These are phyloP conservation scores for Limenitis camilla DNA, from an alignment of 2,888 invertebrate species.

Conservation along the genomic window DNA sequence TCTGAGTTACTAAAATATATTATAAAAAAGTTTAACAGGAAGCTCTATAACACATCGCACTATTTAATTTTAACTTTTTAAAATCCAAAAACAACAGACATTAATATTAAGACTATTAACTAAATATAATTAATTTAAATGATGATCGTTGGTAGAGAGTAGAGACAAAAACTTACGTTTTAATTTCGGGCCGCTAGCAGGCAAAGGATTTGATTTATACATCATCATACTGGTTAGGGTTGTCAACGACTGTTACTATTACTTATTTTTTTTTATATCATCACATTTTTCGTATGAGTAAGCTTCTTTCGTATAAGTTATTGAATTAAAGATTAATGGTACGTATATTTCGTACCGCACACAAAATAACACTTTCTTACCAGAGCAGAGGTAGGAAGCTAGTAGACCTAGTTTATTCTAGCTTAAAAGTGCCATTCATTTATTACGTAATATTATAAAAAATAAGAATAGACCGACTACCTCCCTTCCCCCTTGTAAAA, in stretches of 20 bases:
- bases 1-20: too few species aligned
- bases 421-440: too few species aligned
- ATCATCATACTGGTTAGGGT: constrained; percentile 42
- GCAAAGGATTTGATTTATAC: constrained; percentile 40
- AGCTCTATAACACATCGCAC: too few species aligned
- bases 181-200: constrained; percentile 45
- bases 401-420: too few species aligned
- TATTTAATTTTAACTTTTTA: not conserved
- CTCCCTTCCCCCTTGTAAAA: too few species aligned
- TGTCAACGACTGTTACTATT: not conserved
- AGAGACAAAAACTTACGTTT: constrained; percentile 36
- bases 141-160: constrained; percentile 32
- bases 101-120: constrained; percentile 41
- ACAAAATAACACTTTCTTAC: too few species aligned
- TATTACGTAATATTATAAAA: too few species aligned
- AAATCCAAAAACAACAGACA: not conserved
- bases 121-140: constrained; percentile 68
- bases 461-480: too few species aligned
- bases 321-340: too few species aligned
- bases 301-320: not conserved
- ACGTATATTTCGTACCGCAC: not conserved
- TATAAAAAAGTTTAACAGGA: too few species aligned
- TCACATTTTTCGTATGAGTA: not conserved
- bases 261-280: not conserved
- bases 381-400: too few species aligned